Conservation (phyloP, 2,888 invertebrate genomes). For the Heliconius erato region DNA sequence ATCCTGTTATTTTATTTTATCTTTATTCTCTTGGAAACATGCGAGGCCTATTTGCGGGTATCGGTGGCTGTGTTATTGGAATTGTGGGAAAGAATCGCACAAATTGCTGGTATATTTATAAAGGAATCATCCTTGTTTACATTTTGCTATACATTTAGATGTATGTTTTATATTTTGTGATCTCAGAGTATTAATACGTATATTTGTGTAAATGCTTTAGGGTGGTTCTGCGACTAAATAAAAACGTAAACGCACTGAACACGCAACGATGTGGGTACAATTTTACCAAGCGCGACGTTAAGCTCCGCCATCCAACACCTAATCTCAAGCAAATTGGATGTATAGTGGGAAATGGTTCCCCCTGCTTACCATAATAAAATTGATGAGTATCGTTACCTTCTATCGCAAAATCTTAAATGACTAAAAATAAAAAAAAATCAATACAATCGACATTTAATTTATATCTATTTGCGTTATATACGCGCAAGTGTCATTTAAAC, state of each 20-base stretch:
- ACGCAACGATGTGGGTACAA: too few species aligned
- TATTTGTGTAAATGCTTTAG: neutral
- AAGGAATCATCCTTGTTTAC: neutral
- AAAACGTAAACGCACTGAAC: too few species aligned
- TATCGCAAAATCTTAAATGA: neutral
- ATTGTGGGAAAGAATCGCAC: slow-evolving; percentile 10
- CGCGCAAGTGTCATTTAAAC: slow-evolving; percentile 66
- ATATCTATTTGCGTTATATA: neutral
- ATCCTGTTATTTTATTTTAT: slow-evolving; percentile 53
- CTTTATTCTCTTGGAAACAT: slow-evolving; percentile 42
- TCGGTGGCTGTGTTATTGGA: slow-evolving; percentile 11
- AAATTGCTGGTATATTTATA: neutral
- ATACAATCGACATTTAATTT: neutral
- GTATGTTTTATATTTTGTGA: neutral
- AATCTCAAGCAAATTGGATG: too few species aligned
- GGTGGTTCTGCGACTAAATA: too few species aligned
- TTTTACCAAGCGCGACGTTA: too few species aligned
- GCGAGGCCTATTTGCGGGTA: slow-evolving; percentile 15
- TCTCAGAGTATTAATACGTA: neutral
- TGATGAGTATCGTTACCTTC: neutral
- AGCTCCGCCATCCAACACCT: too few species aligned
- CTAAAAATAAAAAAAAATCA: neutral
- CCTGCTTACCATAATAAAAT: too few species aligned
- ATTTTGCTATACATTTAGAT: neutral
- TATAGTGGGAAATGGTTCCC: too few species aligned